Conservation (phyloP, 2,888 invertebrate genomes). For the Tricholauxania praeusta region DNA sequence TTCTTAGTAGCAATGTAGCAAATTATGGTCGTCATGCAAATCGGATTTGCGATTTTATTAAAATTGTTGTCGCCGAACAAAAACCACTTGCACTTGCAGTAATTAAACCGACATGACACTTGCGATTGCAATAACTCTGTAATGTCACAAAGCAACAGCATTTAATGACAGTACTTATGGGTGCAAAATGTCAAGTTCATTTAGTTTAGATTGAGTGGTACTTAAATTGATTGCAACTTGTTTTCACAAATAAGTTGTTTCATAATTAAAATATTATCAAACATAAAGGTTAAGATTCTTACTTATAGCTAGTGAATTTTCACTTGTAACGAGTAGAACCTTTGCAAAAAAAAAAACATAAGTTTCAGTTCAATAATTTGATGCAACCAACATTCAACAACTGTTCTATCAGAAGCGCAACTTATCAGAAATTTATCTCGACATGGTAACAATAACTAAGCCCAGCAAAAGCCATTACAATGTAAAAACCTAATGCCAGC, state of each 20-base stretch:
- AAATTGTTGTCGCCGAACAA: background rate
- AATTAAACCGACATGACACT: slow-evolving; percentile 15
- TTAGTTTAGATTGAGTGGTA: background rate
- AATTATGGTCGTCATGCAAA: slow-evolving; percentile 24
- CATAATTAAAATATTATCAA: too few species aligned
- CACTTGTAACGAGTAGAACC: too few species aligned
- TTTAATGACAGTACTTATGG: slow-evolving; percentile 7
- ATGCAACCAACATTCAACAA: background rate
- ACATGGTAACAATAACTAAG: slow-evolving; percentile 19
- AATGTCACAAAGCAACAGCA: slow-evolving; percentile 43
- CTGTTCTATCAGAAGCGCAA: background rate
- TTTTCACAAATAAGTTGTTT: too few species aligned
- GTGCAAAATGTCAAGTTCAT: slow-evolving; percentile 13
- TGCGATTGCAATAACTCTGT: slow-evolving; percentile 44
- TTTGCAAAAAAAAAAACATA: background rate
- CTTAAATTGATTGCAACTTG: too few species aligned
- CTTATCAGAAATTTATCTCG: slow-evolving; percentile 35
- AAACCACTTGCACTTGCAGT: slow-evolving; percentile 16
- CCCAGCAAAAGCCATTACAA: background rate
- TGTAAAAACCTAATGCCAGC: background rate
- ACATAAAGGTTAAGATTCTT: too few species aligned
- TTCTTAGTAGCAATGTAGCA: background rate
- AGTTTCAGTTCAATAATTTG: background rate
- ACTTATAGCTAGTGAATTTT: too few species aligned
- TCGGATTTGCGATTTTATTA: slow-evolving; percentile 23